Evolutionary conservation across 2,797 vertebrate genomes (phyloP).

Genomic region (Selene dorsalis): DNA sequence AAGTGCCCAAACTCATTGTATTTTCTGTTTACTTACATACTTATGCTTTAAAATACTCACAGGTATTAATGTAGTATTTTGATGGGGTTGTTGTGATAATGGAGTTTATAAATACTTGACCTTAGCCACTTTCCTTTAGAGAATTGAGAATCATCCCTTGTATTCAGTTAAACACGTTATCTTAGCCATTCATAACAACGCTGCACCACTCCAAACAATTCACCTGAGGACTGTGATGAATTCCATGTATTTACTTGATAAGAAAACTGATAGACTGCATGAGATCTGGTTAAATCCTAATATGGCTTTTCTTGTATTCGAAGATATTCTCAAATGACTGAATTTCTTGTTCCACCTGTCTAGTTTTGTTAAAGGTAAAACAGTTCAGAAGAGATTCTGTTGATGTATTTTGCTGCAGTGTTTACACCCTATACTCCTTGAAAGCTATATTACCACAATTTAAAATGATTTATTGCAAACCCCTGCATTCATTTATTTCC

Average conservation of each 20-base stretch:
- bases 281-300: not conserved
- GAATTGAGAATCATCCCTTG: not conserved
- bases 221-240: not conserved
- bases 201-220: not conserved
- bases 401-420: not conserved
- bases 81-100: not conserved
- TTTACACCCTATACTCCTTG: not conserved
- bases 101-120: not conserved
- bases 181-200: not conserved
- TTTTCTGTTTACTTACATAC: not conserved
- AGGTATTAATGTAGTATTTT: not conserved
- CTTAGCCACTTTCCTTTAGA: not conserved
- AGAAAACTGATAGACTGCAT: not conserved
- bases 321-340: not conserved
- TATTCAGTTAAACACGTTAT: not conserved
- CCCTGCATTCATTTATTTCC: not conserved
- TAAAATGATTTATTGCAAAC: not conserved
- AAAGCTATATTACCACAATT: not conserved
- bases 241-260: not conserved
- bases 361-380: not conserved
- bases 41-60: not conserved
- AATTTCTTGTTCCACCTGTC: not conserved
- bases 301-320: not conserved
- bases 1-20: not conserved
- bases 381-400: not conserved